Evolutionary conservation across 2,113 vertebrate genomes (phyloP).

Genomic region (Ceratotherium simum): DNA sequence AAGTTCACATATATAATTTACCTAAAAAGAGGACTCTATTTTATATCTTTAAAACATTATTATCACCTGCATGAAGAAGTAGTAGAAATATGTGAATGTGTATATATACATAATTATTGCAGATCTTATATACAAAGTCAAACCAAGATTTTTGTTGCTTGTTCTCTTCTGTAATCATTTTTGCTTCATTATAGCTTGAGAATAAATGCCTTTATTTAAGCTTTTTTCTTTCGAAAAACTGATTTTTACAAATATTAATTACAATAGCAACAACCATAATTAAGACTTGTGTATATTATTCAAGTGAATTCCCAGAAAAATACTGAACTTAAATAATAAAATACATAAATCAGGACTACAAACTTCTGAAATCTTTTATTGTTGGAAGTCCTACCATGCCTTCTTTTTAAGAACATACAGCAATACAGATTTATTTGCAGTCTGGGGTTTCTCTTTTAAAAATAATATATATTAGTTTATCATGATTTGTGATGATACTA

Average conservation of each 20-base stretch:
- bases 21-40: slow-evolving; percentile 31
- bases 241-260: slow-evolving; percentile 16
- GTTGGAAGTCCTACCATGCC: slow-evolving; percentile 27
- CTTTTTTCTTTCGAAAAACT: slow-evolving; percentile 47
- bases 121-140: not conserved
- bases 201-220: slow-evolving; percentile 14
- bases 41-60: slow-evolving; percentile 4
- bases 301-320: slow-evolving; percentile 44
- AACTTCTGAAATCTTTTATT: slow-evolving; percentile 41
- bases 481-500: not conserved
- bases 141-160: slow-evolving; percentile 40
- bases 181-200: slow-evolving; percentile 49
- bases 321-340: slow-evolving; percentile 40
- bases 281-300: slow-evolving; percentile 34
- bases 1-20: not conserved
- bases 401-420: slow-evolving; percentile 71
- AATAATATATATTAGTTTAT: not conserved
- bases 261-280: slow-evolving; percentile 9
- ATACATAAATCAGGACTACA: not conserved
- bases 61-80: not conserved
- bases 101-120: not conserved
- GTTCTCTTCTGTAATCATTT: slow-evolving; percentile 44
- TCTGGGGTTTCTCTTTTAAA: slow-evolving; percentile 43
- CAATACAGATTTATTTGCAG: slow-evolving; percentile 83
- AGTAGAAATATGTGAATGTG: not conserved